Percentiles rank a stretch among this genome's conserved stretches.
Evolutionary conservation across 2,797 vertebrate species (phyloP).

Genomic region (Mastacembelus armatus): DNA sequence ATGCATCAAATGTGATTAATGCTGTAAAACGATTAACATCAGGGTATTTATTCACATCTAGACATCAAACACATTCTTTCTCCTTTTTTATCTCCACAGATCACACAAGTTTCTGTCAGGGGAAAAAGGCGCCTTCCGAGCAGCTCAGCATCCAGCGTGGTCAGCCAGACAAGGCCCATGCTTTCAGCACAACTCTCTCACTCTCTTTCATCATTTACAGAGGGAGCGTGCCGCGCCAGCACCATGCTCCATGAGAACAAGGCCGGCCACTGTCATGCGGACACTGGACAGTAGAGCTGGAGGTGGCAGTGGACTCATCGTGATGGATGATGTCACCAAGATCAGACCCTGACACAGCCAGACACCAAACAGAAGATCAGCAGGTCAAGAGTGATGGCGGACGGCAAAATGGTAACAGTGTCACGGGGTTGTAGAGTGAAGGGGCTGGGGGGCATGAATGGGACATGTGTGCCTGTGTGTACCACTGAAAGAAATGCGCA

Average conservation of each 20-base stretch:
- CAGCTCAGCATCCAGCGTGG: conserved; percentile 41
- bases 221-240: conserved; percentile 75
- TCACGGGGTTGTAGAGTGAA: conserved; percentile 11
- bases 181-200: conserved; percentile 53
- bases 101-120: conserved; percentile 73
- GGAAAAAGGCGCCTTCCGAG: conserved; percentile 66
- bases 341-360: conserved; percentile 54
- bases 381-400: conserved; percentile 61
- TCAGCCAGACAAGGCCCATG: conserved; percentile 58
- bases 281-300: conserved; percentile 72
- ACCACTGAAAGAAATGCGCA: conserved; percentile 35
- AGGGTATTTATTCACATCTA: conserved; percentile 71
- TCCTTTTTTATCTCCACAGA: conserved; percentile 62
- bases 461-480: conserved; percentile 26
- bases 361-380: conserved; percentile 50
- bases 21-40: conserved; percentile 69
- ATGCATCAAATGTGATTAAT: conserved; percentile 65
- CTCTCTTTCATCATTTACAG: conserved; percentile 79
- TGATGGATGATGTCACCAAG: conserved; percentile 68
- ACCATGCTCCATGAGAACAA: conserved; percentile 60
- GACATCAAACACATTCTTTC: conserved; percentile 75
- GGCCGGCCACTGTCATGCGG: conserved; percentile 50
- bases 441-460: conserved; percentile 30
- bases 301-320: conserved; percentile 72
- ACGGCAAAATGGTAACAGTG: conserved; percentile 39